Evolutionary conservation across 2,797 vertebrate species (phyloP).

Genomic region (Paramormyrops hopkinsi): DNA sequence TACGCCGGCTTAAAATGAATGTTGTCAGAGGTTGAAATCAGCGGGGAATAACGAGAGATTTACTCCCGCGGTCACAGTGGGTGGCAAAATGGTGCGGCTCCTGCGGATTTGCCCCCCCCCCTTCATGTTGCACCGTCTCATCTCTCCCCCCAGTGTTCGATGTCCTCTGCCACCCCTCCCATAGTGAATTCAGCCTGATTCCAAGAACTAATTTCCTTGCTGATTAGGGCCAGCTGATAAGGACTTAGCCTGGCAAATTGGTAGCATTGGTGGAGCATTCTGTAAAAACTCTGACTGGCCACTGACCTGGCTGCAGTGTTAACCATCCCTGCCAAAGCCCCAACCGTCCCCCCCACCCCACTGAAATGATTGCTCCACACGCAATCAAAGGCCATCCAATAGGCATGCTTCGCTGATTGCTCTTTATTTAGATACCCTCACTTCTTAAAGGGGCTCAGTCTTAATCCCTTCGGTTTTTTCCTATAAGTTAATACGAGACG

Average conservation of each 20-base stretch:
- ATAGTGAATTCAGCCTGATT: background rate
- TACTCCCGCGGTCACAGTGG: background rate
- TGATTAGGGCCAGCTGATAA: background rate
- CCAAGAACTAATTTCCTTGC: background rate
- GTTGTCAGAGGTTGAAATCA: background rate
- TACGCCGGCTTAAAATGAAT: background rate
- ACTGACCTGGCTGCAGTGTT: background rate
- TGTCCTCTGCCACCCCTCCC: conserved; percentile 11
- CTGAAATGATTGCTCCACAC: background rate
- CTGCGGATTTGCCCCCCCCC: background rate
- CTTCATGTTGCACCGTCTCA: background rate
- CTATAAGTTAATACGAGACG: background rate
- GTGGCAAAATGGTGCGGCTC: background rate
- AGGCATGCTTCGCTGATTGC: background rate
- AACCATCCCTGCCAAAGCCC: background rate
- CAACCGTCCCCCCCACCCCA: background rate
- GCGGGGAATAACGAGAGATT: background rate
- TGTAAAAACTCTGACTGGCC: background rate
- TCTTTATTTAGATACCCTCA: background rate
- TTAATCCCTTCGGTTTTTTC: background rate
- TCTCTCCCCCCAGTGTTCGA: background rate
- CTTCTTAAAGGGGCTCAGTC: background rate
- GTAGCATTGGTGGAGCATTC: background rate
- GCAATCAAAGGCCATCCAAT: background rate
- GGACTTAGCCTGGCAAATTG: background rate